Evolutionary conservation across 2,888 invertebrate genomes (phyloP).

Genomic region (Drosophila prostipennis): DNA sequence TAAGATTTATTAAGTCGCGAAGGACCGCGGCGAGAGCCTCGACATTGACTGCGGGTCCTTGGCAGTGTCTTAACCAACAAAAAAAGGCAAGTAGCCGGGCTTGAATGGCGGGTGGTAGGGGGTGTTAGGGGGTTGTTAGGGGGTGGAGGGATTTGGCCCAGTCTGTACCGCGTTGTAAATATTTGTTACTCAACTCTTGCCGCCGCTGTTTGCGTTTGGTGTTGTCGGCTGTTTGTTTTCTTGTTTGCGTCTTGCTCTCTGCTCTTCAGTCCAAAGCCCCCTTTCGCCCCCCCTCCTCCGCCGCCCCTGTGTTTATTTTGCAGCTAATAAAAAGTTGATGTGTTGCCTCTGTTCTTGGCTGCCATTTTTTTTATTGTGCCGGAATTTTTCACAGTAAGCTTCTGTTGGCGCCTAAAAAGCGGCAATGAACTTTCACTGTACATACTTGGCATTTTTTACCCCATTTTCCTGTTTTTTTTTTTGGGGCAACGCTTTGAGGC

Average conservation of each 20-base stretch:
- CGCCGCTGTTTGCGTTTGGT: slow-evolving; percentile 64
- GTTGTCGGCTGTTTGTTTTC: slow-evolving; percentile 66
- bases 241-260: slow-evolving; percentile 47
- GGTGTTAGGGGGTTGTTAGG: neutral
- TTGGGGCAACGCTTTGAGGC: slow-evolving; percentile 28
- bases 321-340: slow-evolving; percentile 76
- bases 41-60: slow-evolving; percentile 56
- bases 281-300: neutral
- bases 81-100: slow-evolving; percentile 53
- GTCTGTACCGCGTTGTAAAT: slow-evolving; percentile 66
- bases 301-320: slow-evolving; percentile 59
- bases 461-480: neutral
- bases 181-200: slow-evolving; percentile 78
- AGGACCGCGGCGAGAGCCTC: slow-evolving; percentile 35
- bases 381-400: slow-evolving; percentile 34
- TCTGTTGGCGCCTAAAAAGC: slow-evolving; percentile 46
- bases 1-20: slow-evolving; percentile 75
- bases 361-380: slow-evolving; percentile 15
- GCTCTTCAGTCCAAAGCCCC: neutral
- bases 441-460: slow-evolving; percentile 34
- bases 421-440: slow-evolving; percentile 51
- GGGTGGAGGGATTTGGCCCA: neutral
- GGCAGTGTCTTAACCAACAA: slow-evolving; percentile 53
- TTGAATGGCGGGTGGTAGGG: neutral
- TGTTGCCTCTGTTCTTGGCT: slow-evolving; percentile 46